Conservation (phyloP, 2,888 invertebrate genomes). For the Acanthosepion pharaonis region DNA sequence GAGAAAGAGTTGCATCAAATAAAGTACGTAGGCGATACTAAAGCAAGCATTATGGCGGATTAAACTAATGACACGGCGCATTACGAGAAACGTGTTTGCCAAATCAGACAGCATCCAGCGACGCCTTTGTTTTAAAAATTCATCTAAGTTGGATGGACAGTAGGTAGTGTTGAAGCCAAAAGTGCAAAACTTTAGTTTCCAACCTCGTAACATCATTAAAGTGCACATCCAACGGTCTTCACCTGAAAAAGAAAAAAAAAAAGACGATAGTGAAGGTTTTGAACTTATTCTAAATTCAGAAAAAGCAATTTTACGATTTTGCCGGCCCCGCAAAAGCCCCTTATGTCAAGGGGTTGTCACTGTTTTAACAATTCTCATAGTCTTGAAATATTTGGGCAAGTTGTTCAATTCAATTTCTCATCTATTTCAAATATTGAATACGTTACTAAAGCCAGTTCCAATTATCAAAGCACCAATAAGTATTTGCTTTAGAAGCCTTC, state of each 20-base stretch:
- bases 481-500: no score
- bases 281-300: no score
- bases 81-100: constrained; percentile 60
- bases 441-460: no score
- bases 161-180: constrained; percentile 61
- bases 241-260: constrained; percentile 51
- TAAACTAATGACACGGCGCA: constrained; percentile 54
- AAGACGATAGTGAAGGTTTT: neutral
- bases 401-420: no score
- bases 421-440: no score
- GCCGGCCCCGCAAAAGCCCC: no score
- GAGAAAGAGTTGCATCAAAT: constrained; percentile 58
- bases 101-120: constrained; percentile 63
- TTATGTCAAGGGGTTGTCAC: no score
- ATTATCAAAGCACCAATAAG: no score
- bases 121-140: constrained; percentile 61
- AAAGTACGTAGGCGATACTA: constrained; percentile 58
- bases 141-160: constrained; percentile 59
- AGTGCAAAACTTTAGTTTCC: constrained; percentile 61
- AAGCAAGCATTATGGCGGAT: constrained; percentile 56
- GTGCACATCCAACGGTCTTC: constrained; percentile 67
- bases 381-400: no score
- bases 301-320: no score
- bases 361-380: no score
- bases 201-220: constrained; percentile 64